phyloP scores from a whole-genome alignment of 2,113 vertebrate species.

The Astur gentilis region DNA sequence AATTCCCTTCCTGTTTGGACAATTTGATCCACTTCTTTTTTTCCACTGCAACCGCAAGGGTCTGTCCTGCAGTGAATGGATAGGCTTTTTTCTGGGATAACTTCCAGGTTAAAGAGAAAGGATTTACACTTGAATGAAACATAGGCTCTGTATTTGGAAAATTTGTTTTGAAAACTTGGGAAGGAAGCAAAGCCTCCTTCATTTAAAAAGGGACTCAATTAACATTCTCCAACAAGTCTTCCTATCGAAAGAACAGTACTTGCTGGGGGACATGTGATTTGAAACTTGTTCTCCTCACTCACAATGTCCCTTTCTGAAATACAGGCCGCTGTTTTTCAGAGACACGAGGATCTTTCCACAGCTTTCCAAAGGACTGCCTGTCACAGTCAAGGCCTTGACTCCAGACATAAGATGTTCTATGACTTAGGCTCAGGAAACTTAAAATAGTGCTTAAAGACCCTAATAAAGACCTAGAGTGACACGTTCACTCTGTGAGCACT shows the following conservation, averaged over 20 bases:
- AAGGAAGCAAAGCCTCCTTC: constrained; percentile 55
- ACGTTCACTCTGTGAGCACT: not conserved
- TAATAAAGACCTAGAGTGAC: not conserved
- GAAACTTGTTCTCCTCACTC: not conserved
- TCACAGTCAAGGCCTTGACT: not conserved
- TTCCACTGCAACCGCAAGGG: not conserved
- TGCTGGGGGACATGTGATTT: not conserved
- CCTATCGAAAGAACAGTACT: constrained; percentile 18
- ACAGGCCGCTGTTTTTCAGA: not conserved
- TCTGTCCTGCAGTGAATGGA: constrained; percentile 45
- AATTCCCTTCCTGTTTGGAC: constrained; percentile 44
- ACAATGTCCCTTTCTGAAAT: constrained; percentile 27
- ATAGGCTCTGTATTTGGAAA: constrained; percentile 45
- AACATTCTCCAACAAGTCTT: constrained; percentile 48
- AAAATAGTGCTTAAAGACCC: not conserved
- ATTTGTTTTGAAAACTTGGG: constrained; percentile 61
- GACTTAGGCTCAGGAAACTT: not conserved
- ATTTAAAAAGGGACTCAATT: constrained; percentile 46
- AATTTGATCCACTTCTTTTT: constrained; percentile 13
- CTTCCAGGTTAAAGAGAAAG: constrained; percentile 65
- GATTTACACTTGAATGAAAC: constrained; percentile 63
- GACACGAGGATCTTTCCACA: not conserved
- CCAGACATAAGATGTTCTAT: not conserved
- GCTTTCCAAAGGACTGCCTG: not conserved
- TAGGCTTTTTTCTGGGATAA: constrained; percentile 46